phyloP scores from a whole-genome alignment of 2,113 vertebrate genomes.

The Sorex fumeus region DNA sequence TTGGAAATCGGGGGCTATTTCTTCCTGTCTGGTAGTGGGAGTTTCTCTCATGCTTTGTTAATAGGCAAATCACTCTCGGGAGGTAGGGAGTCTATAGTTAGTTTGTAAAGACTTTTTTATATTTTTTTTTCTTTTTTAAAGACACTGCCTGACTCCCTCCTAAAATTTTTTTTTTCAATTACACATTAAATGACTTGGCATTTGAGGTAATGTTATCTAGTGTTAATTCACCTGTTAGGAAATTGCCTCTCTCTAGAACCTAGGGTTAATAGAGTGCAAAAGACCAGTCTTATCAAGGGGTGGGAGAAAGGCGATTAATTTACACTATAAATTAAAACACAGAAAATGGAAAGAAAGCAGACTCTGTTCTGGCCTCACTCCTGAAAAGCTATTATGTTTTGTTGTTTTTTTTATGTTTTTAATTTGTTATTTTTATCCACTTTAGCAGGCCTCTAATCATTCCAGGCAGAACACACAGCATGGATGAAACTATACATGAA shows the following conservation, averaged over 20 bases:
- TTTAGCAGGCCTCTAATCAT: conserved; percentile 80
- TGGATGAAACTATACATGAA: conserved; percentile 83
- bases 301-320: conserved; percentile 88
- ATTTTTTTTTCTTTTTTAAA: conserved; percentile 68
- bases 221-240: conserved; percentile 89
- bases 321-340: conserved; percentile 87
- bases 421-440: conserved; percentile 84
- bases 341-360: conserved; percentile 86
- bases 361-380: conserved; percentile 84
- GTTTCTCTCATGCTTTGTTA: conserved; percentile 87
- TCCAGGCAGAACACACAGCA: conserved; percentile 82
- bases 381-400: conserved; percentile 83
- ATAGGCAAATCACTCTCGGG: conserved; percentile 87
- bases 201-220: conserved; percentile 91
- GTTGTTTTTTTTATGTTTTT: conserved; percentile 76
- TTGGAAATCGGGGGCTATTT: conserved; percentile 89
- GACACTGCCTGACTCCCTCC: conserved; percentile 66
- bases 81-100: conserved; percentile 85
- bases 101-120: conserved; percentile 87
- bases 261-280: conserved; percentile 92
- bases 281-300: conserved; percentile 88
- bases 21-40: conserved; percentile 81
- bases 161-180: conserved; percentile 86
- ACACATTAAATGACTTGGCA: conserved; percentile 92
- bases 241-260: conserved; percentile 88